Percentiles rank a stretch among this genome's conserved stretches.
Evolutionary conservation across 2,888 invertebrate genomes (phyloP).

Genomic region (Standfussiana lucernea): DNA sequence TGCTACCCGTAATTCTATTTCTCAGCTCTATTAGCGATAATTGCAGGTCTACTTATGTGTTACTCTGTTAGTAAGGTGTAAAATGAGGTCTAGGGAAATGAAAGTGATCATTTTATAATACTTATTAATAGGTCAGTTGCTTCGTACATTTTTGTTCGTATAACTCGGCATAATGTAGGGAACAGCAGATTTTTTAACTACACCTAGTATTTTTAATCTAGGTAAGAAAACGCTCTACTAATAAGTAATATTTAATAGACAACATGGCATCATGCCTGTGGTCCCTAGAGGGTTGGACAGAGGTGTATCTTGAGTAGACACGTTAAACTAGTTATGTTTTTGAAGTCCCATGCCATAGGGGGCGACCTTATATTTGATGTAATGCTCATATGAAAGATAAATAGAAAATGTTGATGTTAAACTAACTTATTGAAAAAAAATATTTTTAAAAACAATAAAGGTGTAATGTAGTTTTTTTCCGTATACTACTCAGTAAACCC

Average conservation of each 20-base stretch:
- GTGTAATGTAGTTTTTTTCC: too few relatives aligned
- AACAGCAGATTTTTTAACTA: neutral
- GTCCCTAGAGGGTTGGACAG: neutral
- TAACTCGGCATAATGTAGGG: neutral
- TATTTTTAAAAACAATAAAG: too few relatives aligned
- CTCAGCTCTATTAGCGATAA: constrained; percentile 46
- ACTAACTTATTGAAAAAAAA: too few relatives aligned
- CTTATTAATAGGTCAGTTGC: neutral
- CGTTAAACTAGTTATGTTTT: neutral
- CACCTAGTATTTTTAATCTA: neutral
- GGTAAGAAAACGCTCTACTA: neutral
- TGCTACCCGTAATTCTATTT: constrained; percentile 49
- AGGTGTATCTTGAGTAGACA: neutral
- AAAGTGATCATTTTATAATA: constrained; percentile 7
- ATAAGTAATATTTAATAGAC: neutral
- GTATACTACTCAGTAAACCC: too few relatives aligned
- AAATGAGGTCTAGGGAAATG: constrained; percentile 1
- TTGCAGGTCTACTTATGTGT: constrained; percentile 38
- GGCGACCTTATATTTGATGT: neutral
- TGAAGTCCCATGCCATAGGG: neutral
- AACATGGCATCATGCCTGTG: neutral
- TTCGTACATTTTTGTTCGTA: neutral
- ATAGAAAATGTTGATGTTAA: neutral
- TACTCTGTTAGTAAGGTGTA: constrained; percentile 3
- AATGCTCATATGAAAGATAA: neutral